These are phyloP conservation scores for Meiosimyza platycephala DNA, from an alignment of 2,888 invertebrate genomes.

Conservation along the genomic window DNA sequence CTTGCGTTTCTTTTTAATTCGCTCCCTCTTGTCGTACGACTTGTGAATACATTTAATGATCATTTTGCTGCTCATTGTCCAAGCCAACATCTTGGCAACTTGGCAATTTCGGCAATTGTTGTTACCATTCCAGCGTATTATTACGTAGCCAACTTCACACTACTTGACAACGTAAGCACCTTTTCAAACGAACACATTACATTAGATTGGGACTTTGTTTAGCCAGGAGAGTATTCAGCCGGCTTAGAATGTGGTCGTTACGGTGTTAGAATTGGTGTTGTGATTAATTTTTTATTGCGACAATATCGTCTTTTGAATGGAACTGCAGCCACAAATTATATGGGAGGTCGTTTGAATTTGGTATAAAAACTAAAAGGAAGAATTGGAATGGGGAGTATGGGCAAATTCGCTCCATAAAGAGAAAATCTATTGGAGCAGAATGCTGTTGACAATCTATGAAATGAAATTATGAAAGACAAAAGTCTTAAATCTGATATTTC, in stretches of 20 bases:
- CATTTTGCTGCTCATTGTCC: not conserved
- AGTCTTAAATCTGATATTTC: no score
- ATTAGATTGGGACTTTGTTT: not conserved
- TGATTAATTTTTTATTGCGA: slow-evolving; percentile 55
- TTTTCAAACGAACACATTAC: slow-evolving; percentile 54
- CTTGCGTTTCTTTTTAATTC: slow-evolving; percentile 45
- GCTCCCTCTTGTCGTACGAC: not conserved
- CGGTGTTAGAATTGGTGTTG: slow-evolving; percentile 30
- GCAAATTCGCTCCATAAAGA: not conserved
- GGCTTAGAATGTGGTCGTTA: slow-evolving; percentile 25
- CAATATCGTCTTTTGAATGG: not conserved
- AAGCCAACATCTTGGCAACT: slow-evolving; percentile 11
- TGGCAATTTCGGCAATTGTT: slow-evolving; percentile 52
- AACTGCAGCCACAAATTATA: slow-evolving; percentile 16
- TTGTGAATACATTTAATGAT: not conserved
- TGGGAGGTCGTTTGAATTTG: slow-evolving; percentile 19
- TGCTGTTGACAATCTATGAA: no score
- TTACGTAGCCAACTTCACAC: slow-evolving; percentile 54
- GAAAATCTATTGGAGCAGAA: no score
- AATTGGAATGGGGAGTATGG: not conserved
- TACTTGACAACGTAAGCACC: slow-evolving; percentile 66
- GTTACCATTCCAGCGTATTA: slow-evolving; percentile 37
- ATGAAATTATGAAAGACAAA: no score
- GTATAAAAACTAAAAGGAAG: not conserved
- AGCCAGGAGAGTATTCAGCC: not conserved